phyloP scores from a whole-genome alignment of 92 coral and sea anemone species.

The Siderastrea radians region DNA sequence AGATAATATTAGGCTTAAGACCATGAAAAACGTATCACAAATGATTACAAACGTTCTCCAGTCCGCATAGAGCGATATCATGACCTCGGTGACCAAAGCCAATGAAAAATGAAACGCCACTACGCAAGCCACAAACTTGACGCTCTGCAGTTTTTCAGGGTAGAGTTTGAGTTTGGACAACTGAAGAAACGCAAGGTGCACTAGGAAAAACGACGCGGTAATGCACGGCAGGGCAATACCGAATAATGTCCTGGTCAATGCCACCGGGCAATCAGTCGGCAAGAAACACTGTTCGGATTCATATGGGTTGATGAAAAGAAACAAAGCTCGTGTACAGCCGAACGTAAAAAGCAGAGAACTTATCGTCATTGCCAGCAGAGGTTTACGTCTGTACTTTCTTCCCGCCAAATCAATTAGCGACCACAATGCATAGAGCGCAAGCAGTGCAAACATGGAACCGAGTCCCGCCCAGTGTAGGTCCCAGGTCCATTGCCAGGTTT shows the following conservation, averaged over 20 bases:
- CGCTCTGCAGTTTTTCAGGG: constrained; percentile 81
- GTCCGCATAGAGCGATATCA: constrained; percentile 65
- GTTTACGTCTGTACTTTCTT: constrained; percentile 66
- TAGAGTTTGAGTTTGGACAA: constrained; percentile 79
- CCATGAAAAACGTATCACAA: constrained; percentile 81
- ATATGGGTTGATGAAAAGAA: constrained; percentile 88
- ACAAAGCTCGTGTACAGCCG: constrained; percentile 76
- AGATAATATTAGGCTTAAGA: constrained; percentile 73
- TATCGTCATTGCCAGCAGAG: constrained; percentile 69
- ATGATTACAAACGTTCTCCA: constrained; percentile 66
- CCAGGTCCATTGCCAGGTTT: constrained; percentile 89
- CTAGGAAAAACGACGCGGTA: constrained; percentile 83
- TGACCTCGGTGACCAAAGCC: constrained; percentile 62
- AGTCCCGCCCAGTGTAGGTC: constrained; percentile 86
- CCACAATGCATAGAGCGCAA: constrained; percentile 84
- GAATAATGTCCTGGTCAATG: constrained; percentile 74
- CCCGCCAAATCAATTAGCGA: constrained; percentile 66
- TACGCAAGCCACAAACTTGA: constrained; percentile 65
- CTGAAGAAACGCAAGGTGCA: constrained; percentile 84
- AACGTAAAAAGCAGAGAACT: constrained; percentile 70
- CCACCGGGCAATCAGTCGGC: constrained; percentile 63
- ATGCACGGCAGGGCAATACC: constrained; percentile 85
- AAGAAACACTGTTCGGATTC: constrained; percentile 84
- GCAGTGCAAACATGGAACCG: constrained; percentile 73
- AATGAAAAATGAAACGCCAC: constrained; percentile 74